Evolutionary conservation across 2,113 vertebrate species (phyloP).

Genomic region (Lucifuga dentata): DNA sequence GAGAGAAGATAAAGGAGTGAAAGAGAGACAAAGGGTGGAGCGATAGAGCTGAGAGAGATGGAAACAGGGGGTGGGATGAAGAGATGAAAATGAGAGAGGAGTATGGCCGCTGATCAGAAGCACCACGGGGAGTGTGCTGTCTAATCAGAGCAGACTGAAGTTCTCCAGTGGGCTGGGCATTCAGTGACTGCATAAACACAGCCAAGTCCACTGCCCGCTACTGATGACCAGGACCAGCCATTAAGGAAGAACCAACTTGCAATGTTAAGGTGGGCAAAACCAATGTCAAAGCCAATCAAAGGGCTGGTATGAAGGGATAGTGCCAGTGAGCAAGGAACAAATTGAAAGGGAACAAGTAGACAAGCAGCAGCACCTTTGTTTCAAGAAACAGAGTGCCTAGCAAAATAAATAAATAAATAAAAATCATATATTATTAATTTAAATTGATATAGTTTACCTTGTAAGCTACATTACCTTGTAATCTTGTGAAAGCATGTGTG

Average conservation of each 20-base stretch:
- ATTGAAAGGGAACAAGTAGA: constrained; percentile 2
- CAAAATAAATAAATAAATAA: no score
- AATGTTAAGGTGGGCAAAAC: constrained; percentile 53
- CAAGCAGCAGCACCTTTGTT: constrained; percentile 14
- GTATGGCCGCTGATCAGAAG: constrained; percentile 68
- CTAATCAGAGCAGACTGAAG: constrained; percentile 62
- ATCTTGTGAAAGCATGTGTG: no score
- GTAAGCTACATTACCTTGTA: no score
- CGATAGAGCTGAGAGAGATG: constrained; percentile 34
- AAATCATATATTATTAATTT: no score
- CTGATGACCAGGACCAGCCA: constrained; percentile 18
- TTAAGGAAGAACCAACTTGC: constrained; percentile 45
- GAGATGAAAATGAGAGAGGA: constrained; percentile 45
- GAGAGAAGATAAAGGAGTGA: constrained; percentile 59
- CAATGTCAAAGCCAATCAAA: constrained; percentile 27
- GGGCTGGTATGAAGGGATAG: constrained; percentile 22
- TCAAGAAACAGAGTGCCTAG: constrained; percentile 5
- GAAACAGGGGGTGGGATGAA: constrained; percentile 45
- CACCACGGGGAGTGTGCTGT: constrained; percentile 51
- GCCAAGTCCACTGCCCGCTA: constrained; percentile 50
- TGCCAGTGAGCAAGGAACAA: not conserved
- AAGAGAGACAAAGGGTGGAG: constrained; percentile 55
- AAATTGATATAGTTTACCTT: no score
- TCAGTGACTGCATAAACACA: constrained; percentile 40
- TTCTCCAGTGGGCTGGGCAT: constrained; percentile 49